phyloP scores from a whole-genome alignment of 2,113 vertebrate species.

The Mohoua ochrocephala region DNA sequence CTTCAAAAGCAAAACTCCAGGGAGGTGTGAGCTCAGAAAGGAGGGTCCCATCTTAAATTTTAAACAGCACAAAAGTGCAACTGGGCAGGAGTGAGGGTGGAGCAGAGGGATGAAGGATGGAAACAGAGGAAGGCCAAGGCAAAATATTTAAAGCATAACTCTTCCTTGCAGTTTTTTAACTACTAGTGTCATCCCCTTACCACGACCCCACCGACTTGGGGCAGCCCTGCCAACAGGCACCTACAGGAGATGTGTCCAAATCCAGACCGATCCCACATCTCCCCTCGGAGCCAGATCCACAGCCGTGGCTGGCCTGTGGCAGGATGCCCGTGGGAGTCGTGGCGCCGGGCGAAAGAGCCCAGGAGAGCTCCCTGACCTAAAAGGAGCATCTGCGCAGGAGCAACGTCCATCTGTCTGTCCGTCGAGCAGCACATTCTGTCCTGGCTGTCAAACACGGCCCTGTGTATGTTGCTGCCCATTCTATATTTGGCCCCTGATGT shows the following conservation, averaged over 20 bases:
- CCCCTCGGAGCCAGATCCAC: neutral
- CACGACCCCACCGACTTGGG: accelerated
- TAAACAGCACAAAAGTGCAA: accelerated
- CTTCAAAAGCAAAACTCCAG: neutral
- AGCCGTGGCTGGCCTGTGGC: neutral
- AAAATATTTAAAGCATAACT: neutral
- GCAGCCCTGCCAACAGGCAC: neutral
- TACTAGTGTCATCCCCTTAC: neutral
- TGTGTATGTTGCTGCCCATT: neutral
- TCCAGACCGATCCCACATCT: neutral
- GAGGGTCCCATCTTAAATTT: neutral
- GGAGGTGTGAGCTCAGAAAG: neutral
- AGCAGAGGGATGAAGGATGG: neutral
- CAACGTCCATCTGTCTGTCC: neutral
- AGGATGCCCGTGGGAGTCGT: accelerated
- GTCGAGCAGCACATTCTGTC: constrained; percentile 45
- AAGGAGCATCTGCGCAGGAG: neutral
- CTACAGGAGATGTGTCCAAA: neutral
- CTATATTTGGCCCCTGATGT: constrained; percentile 72
- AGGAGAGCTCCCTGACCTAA: neutral
- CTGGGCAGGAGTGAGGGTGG: neutral
- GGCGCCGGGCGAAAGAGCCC: accelerated
- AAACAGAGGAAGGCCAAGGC: neutral
- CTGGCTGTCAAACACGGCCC: neutral
- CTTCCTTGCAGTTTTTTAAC: neutral